Base-by-base conservation (phyloP, 30 jellyfish, hydroid and myxozoan genomes). In the Aurelia coerulea region DNA sequence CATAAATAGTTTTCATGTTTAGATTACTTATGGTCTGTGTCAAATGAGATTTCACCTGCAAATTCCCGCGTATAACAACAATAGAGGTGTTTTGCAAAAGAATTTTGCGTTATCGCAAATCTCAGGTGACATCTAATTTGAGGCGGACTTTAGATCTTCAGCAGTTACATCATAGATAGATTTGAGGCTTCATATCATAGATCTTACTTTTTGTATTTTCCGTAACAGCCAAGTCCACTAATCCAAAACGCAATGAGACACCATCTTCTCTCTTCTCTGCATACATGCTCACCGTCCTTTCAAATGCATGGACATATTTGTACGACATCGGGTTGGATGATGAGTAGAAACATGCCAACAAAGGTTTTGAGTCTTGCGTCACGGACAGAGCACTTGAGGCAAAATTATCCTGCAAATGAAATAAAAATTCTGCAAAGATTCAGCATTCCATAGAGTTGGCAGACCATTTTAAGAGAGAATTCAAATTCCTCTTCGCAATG, bases 311-410 rank as follows among this genome's bases (percentile, higher is more conserved):
- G 31, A 86, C 12, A 34, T 17, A 29, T 54, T 51, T 73, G 51
- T 39, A 86, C 19, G 95, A 74, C 6, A 34, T 80, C 2, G 95
- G 85, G 54, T 77, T 86, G 11, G 80, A 75, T 19, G 95, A 50
- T 33, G 95, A 76, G 73, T 65, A 86, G 35, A 76, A 69, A 14
- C 95, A 86, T 3, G 76, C 79, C 5, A 86, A 42, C 23, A 71
- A 12, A 8, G 92, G 92, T 8, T n/a, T 18, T 33, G 12, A 19
- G 49, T 46, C 34, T 15, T 16, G 60, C 37, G 86, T 33, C 9
- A 65, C 31, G 16, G 53, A 17, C 64, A 54, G 17, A 9, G 78
- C 54, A n/a, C 31, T 34, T 59, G 86, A 37, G 39, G 76, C 78
- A 59, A 83, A 83, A 62, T 39, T 71, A 1, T 83, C 86, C 92